Evolutionary conservation across 2,113 vertebrate genomes (phyloP), one percentile per base, ranked within the genome.

Genomic region (Indri indri): DNA sequence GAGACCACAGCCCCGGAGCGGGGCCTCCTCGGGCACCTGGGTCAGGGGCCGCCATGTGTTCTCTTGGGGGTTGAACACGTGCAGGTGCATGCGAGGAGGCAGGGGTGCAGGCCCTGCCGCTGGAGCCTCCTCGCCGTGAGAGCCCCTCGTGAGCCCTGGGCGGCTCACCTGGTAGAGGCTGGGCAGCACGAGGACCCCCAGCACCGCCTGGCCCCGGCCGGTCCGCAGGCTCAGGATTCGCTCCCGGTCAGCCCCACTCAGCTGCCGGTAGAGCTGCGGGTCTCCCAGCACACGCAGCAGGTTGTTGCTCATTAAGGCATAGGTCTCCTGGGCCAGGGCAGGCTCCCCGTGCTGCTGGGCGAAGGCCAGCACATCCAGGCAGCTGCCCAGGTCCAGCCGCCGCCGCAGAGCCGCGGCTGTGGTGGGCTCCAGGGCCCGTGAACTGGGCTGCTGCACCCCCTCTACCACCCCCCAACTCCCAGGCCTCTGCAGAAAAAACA

Each of bases 1-100:
- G n/a, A 98, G 97, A 2, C 97, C 98, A 5, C 98, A 98, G 82
- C 98, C 98, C 30, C 98, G 95, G 8, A 98, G 97, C 0, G 98
- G 95, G 5, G 86, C 98, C 84, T 98, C 98, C 18, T 88, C 94
- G 0, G 98, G 98, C 68, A 98, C 95, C 8, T n/a, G 88, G 2
- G 96, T 97, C 94, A 98, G 96, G 7, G 52, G 83, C 70, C 47
- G 37, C 98, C 98, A 98, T 0, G 74, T 1, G 63, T 98, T 97
- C 37, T 91, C 91, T 0, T 50, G 68, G 0, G 96, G 95, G 80
- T 90, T 90, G 57, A 98, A 96, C 61, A 97, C 70, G 5, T 98
- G 97, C 66, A 98, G 93, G 13, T 96, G 52, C 0, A 95, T 0
- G 45, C 42, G 93, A 7, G 37, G 18, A 23, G 71, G 40, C 17